A percentile compares a stretch with the other conserved stretches of the same genome.
Evolutionary conservation across 2,888 invertebrate species (phyloP).

Genomic region (Nomada ruficornis): DNA sequence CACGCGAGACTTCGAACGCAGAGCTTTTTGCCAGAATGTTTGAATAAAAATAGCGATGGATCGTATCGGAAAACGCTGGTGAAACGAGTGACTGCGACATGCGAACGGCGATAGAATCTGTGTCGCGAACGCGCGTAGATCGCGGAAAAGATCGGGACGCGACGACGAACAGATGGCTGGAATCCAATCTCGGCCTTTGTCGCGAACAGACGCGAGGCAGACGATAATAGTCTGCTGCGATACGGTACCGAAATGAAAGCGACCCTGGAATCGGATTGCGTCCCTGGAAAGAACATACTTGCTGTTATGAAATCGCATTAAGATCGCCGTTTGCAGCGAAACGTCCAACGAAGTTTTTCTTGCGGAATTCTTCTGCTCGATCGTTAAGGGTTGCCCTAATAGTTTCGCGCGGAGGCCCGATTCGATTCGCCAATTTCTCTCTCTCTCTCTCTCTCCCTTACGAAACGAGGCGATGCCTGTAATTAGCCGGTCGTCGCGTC

Average conservation of each 20-base stretch:
- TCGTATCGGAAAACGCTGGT: neutral
- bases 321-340: neutral
- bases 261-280: conserved; percentile 14
- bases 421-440: neutral
- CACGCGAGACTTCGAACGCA: neutral
- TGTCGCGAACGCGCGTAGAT: neutral
- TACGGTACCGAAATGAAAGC: conserved; percentile 28
- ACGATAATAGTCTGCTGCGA: conserved; percentile 18
- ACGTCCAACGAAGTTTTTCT: neutral
- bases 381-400: too few relatives aligned
- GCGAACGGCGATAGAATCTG: neutral
- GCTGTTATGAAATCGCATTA: neutral
- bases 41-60: neutral
- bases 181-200: conserved; percentile 39
- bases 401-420: neutral
- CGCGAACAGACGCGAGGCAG: conserved; percentile 13
- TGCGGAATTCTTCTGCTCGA: neutral
- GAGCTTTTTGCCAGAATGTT: neutral
- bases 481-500: neutral
- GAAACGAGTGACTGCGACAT: neutral
- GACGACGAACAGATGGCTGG: conserved; percentile 6
- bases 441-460: too few relatives aligned
- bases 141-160: conserved; percentile 21
- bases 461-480: too few relatives aligned
- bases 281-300: neutral